Conservation (phyloP, 2,797 vertebrate genomes). For the Falco novaeseelandiae region DNA sequence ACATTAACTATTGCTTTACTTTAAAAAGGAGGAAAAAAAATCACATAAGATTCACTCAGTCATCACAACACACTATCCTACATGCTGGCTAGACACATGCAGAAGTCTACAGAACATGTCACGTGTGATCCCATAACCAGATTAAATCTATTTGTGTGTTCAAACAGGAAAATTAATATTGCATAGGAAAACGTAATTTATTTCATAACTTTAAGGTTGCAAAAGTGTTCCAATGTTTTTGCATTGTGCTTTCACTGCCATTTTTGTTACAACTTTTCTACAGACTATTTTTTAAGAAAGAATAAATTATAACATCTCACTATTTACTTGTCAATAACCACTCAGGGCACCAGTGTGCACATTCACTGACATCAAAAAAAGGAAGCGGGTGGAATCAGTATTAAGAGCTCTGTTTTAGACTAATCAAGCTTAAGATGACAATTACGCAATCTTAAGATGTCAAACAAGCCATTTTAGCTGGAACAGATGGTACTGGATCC, state of each 20-base stretch:
- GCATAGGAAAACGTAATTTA: background rate
- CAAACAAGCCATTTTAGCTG: constrained; percentile 16
- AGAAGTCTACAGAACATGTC: background rate
- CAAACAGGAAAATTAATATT: background rate
- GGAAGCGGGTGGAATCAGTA: background rate
- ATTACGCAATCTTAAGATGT: background rate
- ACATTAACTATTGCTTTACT: background rate
- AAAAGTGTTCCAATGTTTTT: background rate
- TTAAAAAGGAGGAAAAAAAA: background rate
- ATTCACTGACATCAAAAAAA: background rate
- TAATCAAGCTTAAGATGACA: constrained; percentile 39
- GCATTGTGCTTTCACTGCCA: background rate
- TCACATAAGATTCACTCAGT: background rate
- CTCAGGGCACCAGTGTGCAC: background rate
- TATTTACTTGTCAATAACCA: constrained; percentile 34
- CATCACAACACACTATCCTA: background rate
- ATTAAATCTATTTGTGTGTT: background rate
- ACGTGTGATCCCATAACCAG: background rate
- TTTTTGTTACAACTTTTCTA: background rate
- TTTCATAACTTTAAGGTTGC: background rate
- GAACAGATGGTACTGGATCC: constrained; percentile 22
- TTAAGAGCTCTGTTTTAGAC: constrained; percentile 10
- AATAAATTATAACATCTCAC: background rate
- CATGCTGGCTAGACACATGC: background rate
- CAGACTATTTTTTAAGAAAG: background rate